Evolutionary conservation across 2,113 vertebrate genomes (phyloP), one percentile per base, ranked within the genome.

Genomic region (Loxodonta africana): DNA sequence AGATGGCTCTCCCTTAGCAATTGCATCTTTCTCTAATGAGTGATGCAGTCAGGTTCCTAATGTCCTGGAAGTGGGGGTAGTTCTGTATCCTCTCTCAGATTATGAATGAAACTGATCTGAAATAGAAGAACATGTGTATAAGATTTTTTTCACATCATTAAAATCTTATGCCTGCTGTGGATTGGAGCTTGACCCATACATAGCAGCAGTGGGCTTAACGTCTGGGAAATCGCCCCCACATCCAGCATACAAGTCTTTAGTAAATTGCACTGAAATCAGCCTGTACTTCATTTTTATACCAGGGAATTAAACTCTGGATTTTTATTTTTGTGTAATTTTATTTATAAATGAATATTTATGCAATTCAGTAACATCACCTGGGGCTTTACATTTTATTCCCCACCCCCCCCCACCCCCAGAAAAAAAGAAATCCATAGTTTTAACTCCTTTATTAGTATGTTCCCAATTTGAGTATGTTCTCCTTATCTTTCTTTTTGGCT

Each of bases 401-500:
- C n/a, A 33, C 67, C 30, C 74, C 74, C 94, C 57, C 74, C 88
- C 83, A 94, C 74, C 95, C 63, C 90, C 53, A 10, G 15, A 57
- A 97, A 88, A 96, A 93, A 78, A 69, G 94, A 95, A 98, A 86
- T 62, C 41, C 15, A 4, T 95, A 84, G 20, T 80, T 95, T 94
- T 96, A 92, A 74, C 37, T 94, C 81, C 21, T 97, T 82, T 94
- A 25, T 83, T 94, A 85, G 65, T 65, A 33, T 76, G 62, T 83
- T 90, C 69, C 44, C n/a, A 5, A 4, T 69, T 74, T 87, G n/a
- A 88, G 6, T 67, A 26, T 65, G 5, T 94, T 65, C 12, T 88
- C 63, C 41, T 95, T 60, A 74, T 74, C 28, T 74, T 93, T 73
- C 10, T 73, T 90, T 18, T 67, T 91, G 74, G 67, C 81, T 88